phyloP scores from a whole-genome alignment of 1,140 invertebrate species.

The Drosophila baimaii region DNA sequence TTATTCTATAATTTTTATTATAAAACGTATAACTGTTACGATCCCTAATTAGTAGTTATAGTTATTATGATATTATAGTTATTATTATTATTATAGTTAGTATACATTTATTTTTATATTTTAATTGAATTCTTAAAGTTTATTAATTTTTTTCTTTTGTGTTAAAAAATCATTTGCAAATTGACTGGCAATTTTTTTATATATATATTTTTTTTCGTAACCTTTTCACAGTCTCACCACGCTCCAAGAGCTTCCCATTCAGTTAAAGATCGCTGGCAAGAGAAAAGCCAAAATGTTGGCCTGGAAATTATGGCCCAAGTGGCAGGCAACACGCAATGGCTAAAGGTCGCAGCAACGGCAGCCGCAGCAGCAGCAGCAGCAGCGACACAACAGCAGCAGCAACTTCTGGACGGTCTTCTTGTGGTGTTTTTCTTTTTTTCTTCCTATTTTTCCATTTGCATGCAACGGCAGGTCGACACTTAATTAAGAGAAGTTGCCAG shows the following conservation, averaged over 20 bases:
- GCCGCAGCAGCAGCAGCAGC: background rate
- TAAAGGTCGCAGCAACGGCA: constrained; percentile 65
- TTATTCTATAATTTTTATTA: too few species aligned
- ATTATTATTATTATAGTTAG: too few species aligned
- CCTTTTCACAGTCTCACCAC: constrained; percentile 15
- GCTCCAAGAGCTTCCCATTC: constrained; percentile 26
- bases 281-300: constrained; percentile 42
- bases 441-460: constrained; percentile 29
- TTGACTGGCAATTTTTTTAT: background rate
- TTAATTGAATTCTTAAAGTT: background rate
- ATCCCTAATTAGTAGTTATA: too few species aligned
- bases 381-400: constrained; percentile 2
- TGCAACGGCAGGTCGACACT: constrained; percentile 76
- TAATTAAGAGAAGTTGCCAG: constrained; percentile 79
- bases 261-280: constrained; percentile 32
- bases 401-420: constrained; percentile 21
- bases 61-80: too few species aligned
- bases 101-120: too few species aligned
- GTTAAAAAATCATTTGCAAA: too few species aligned
- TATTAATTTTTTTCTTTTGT: background rate
- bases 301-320: constrained; percentile 56
- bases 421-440: constrained; percentile 14
- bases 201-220: constrained; percentile 13
- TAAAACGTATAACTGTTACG: too few species aligned
- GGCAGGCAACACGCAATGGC: constrained; percentile 72